Evolutionary conservation across 2,888 invertebrate genomes (phyloP).

Genomic region (Diabrotica balteata): DNA sequence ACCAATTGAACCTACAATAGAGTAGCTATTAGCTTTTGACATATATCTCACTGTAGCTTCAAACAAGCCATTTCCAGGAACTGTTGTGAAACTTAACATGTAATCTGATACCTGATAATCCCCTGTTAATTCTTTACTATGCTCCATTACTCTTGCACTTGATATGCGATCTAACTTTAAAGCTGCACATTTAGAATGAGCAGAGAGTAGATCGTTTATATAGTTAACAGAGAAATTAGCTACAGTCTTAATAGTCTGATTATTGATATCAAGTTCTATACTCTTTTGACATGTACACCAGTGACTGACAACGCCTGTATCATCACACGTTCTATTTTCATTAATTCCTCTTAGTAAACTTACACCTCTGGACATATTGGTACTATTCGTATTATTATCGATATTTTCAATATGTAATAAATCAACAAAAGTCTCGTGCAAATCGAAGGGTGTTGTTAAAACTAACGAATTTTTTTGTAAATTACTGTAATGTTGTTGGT

Average conservation of each 20-base stretch:
- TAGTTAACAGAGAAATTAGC: conserved; percentile 71
- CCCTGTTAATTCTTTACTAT: conserved; percentile 55
- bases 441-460: conserved; percentile 83
- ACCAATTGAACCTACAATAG: conserved; percentile 75
- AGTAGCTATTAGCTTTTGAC: conserved; percentile 54
- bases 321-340: conserved; percentile 73
- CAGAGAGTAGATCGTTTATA: conserved; percentile 69
- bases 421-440: conserved; percentile 80
- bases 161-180: conserved; percentile 69
- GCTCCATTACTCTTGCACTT: conserved; percentile 71
- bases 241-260: conserved; percentile 64
- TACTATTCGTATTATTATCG: conserved; percentile 25
- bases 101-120: conserved; percentile 64
- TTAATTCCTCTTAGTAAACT: conserved; percentile 82
- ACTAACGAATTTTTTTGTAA: conserved; percentile 71
- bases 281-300: conserved; percentile 88
- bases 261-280: conserved; percentile 62
- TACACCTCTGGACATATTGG: conserved; percentile 37
- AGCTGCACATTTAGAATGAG: conserved; percentile 70
- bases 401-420: conserved; percentile 62
- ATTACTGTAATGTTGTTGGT: conserved; percentile 69
- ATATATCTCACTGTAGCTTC: conserved; percentile 76
- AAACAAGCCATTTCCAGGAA: conserved; percentile 76
- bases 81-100: conserved; percentile 68
- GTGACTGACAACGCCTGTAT: conserved; percentile 80